Base-by-base conservation (phyloP, 2,797 vertebrate genomes). In the Mus spretus region DNA sequence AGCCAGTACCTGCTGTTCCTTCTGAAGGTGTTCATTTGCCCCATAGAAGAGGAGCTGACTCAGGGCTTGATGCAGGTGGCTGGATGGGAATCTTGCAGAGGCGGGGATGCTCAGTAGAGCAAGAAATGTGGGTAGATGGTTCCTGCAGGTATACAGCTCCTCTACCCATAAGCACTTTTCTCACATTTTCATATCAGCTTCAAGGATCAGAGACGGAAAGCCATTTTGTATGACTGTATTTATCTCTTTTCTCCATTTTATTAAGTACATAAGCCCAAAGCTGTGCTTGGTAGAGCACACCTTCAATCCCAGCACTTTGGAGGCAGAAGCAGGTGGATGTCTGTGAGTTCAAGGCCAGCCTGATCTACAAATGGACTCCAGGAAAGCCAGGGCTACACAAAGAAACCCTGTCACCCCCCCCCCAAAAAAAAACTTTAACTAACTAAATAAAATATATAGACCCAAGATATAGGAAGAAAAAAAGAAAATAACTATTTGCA, bases 181-280 rank as follows among this genome's bases (percentile, higher is more conserved):
- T n/a, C 34, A 75, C 67, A 31, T 93, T 92, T 93, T 89, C 70
- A 11, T 26, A 53, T 87, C 86, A 75, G 12, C 77, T 28, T 57
- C 34, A 82, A 65, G 59, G 65, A 94, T 67, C 26, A n/a, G 22
- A 70, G 47, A 65, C 74, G 44, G 77, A 80, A 94, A 94, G 26
- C 17, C 24, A 70, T 95, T 90, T 65, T 91, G 10, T 37, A 84
- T 61, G n/a, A 90, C 80, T 5, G 28, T 80, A 53, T 34, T 95
- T 47, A 90, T 93, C 17, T 72, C 57, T 89, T 96, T 96, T 86
- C 67, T 86, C 78, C 26, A 55, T 89, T 53, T 83, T 92, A 70
- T 90, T 70, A 82, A 84, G 40, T 89, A 80, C 37, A 70, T 91
- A 81, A 59, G 24, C 31, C 79, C 63, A 85, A 81, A 72, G 17